Evolutionary conservation across 2,888 invertebrate species (phyloP), one percentile per base, ranked within the genome.

Genomic region (Drepana falcataria): DNA sequence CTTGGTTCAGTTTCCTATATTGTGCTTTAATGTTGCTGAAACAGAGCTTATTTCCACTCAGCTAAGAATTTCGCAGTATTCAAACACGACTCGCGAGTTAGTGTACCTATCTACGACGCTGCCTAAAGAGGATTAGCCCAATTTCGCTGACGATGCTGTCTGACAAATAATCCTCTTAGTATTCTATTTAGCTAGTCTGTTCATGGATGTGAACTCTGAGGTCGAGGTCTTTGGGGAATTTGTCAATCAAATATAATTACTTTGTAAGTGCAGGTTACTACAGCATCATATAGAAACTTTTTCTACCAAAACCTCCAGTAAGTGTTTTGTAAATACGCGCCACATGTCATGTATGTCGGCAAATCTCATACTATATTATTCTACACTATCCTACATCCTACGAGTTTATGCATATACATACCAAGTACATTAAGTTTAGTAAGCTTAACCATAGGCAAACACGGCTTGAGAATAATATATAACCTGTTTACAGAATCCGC

Each of bases 91-190:
- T 63, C 59, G 57, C 56, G 53, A 66, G 55, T 55, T 62, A 62
- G 54, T 55, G 61, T n/a, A n/a, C n/a, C n/a, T n/a, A n/a, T 65
- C 58, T 60, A 56, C 64, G 61, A 63, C 56, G 61, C 57, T 59
- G 58, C 59, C 60, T 60, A 73, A 73, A 75, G 68, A 73, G 70
- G 78, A 79, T 81, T 80, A 82, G 66, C 76, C 77, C 70, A 75
- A 75, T 78, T 80, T 63, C 61, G 55, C 65, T 69, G 70, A 65
- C 69, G 66, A 63, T 61, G 65, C 58, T 59, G 71, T 66, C 67
- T 66, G 69, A 63, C 70, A 55, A 55, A 66, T 79, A 77, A 76
- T 77, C 75, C 73, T 74, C 79, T 77, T 75, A 79, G 61, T 64
- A 63, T 21, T 21, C 21, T 21, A 21, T 60, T 59, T 58, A 37